Percentiles rank a stretch among this genome's conserved stretches.
Conservation (phyloP, 1,140 invertebrate genomes). For the Drosophila aff. region DNA sequence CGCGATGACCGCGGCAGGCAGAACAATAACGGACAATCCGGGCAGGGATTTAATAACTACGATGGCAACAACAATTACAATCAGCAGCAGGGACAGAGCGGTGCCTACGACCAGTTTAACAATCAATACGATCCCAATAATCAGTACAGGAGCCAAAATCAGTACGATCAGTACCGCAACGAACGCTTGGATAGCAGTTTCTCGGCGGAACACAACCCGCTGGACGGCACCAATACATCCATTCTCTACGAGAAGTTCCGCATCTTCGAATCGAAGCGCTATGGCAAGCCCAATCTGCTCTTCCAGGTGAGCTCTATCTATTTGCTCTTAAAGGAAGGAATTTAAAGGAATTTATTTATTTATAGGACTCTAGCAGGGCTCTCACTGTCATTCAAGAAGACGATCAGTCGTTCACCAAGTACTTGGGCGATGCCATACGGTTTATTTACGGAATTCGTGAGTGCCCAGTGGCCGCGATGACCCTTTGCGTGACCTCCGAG, state of each 20-base stretch:
- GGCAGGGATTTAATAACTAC: constrained; percentile 38
- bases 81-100: constrained; percentile 46
- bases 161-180: constrained; percentile 64
- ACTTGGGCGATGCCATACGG: constrained; percentile 88
- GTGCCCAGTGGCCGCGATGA: constrained; percentile 92
- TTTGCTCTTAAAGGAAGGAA: too few species aligned
- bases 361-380: constrained; percentile 89
- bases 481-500: constrained; percentile 95
- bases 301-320: constrained; percentile 87
- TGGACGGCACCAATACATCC: constrained; percentile 66
- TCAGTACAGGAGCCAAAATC: constrained; percentile 45
- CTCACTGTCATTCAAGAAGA: constrained; percentile 87
- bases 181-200: constrained; percentile 78
- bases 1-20: constrained; percentile 54
- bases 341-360: constrained; percentile 5
- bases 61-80: constrained; percentile 59
- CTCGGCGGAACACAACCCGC: constrained; percentile 51
- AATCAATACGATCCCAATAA: constrained; percentile 73
- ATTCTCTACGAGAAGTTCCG: constrained; percentile 87
- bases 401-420: constrained; percentile 88
- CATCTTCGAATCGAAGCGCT: constrained; percentile 90
- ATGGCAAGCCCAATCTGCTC: constrained; percentile 88
- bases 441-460: constrained; percentile 90
- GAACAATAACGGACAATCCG: constrained; percentile 21
- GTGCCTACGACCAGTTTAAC: constrained; percentile 49